Percentiles rank a stretch among this genome's conserved stretches.
These are phyloP conservation scores for Agapostemon virescens DNA, from an alignment of 2,888 invertebrate genomes.

Conservation along the genomic window DNA sequence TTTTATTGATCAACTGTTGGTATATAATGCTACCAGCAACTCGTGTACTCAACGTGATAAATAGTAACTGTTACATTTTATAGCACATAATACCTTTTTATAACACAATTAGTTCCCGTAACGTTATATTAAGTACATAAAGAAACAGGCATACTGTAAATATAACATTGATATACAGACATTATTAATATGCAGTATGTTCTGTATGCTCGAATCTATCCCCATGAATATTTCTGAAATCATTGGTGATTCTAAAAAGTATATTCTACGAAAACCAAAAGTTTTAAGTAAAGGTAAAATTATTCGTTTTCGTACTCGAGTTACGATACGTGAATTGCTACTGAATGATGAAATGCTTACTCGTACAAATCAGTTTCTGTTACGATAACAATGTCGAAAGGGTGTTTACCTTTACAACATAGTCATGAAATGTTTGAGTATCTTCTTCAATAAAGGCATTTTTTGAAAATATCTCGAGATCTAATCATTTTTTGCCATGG, in stretches of 20 bases:
- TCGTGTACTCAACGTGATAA: background rate
- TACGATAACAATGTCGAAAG: no score
- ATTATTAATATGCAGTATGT: background rate
- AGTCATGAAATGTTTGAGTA: no score
- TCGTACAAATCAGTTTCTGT: no score
- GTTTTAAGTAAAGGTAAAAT: no score
- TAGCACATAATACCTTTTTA: background rate
- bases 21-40: background rate
- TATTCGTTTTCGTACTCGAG: no score
- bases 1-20: background rate
- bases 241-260: background rate
- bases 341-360: no score
- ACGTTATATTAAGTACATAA: slow-evolving; percentile 6
- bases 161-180: background rate
- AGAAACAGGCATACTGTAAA: background rate
- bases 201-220: background rate
- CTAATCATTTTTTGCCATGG: no score
- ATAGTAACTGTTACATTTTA: slow-evolving; percentile 1
- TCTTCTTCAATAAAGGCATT: no score
- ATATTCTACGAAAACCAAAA: no score
- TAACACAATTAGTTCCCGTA: background rate
- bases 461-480: no score
- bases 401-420: no score
- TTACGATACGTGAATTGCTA: no score
- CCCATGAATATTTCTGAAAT: background rate